Conservation (phyloP, 2,113 vertebrate species). For the Oreochromis tanganicae region DNA sequence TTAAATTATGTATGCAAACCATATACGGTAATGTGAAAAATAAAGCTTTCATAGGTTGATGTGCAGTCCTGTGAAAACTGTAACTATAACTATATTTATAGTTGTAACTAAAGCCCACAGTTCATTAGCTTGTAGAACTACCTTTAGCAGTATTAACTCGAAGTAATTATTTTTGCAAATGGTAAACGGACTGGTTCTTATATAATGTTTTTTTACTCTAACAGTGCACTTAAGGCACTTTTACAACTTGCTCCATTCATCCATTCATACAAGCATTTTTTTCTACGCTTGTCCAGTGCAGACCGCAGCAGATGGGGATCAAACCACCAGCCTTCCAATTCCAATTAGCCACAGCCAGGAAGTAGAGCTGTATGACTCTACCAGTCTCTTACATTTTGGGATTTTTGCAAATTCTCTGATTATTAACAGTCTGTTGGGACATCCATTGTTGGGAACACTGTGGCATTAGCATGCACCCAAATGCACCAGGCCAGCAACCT, state of each 20-base stretch:
- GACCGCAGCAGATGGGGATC: rapidly evolving
- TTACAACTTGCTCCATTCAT: background rate
- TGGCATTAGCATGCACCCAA: background rate
- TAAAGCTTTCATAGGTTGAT: too few species aligned
- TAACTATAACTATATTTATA: too few species aligned
- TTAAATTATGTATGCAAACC: background rate
- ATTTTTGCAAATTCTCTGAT: background rate
- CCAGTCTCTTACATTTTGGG: background rate
- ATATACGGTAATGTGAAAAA: too few species aligned
- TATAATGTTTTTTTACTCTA: background rate
- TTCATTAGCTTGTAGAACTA: background rate
- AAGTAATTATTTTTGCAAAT: background rate
- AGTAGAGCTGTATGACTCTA: background rate
- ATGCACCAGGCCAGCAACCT: background rate
- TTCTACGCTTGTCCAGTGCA: background rate
- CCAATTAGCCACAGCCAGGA: background rate
- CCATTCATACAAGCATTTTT: background rate
- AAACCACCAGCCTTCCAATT: background rate
- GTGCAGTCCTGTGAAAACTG: too few species aligned
- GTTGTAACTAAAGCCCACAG: background rate
- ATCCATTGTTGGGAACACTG: background rate
- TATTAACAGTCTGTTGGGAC: background rate
- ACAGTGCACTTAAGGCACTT: background rate
- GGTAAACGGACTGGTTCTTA: background rate
- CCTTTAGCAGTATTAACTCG: background rate